Percentiles rank a stretch among this genome's conserved stretches.
phyloP scores from a whole-genome alignment of 2,797 vertebrate genomes.

The Leptatherina wallacei region DNA sequence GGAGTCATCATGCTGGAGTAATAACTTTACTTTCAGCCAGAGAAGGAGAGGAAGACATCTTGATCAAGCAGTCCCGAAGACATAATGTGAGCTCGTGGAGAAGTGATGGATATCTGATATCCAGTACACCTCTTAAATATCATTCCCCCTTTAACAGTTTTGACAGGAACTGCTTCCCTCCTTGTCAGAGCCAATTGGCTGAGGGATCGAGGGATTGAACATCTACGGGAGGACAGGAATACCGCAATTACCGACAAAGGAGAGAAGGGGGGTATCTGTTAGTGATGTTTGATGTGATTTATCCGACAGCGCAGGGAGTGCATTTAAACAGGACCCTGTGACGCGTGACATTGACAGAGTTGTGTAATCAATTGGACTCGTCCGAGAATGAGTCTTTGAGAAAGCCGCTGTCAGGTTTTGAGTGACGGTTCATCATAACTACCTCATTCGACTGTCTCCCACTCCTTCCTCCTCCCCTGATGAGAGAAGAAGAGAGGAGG shows the following conservation, averaged over 20 bases:
- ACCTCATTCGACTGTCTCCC: constrained; percentile 47
- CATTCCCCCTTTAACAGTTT: constrained; percentile 72
- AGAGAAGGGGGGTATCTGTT: constrained; percentile 77
- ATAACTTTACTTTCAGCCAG: constrained; percentile 72
- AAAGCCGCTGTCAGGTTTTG: constrained; percentile 78
- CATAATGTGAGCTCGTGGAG: constrained; percentile 63
- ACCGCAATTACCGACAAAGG: constrained; percentile 91
- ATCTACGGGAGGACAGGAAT: constrained; percentile 82
- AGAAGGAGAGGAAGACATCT: constrained; percentile 57
- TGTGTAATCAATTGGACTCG: constrained; percentile 91
- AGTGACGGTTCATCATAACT: constrained; percentile 81
- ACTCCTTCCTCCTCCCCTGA: neutral
- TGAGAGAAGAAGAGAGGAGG: constrained; percentile 42
- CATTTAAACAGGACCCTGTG: constrained; percentile 87
- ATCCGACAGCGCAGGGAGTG: constrained; percentile 84
- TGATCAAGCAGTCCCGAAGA: constrained; percentile 71
- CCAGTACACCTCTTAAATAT: constrained; percentile 74
- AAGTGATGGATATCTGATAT: constrained; percentile 87
- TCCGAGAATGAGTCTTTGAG: constrained; percentile 80
- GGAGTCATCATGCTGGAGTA: constrained; percentile 58
- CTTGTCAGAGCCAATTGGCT: constrained; percentile 86
- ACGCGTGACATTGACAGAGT: constrained; percentile 92
- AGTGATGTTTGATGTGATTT: constrained; percentile 92
- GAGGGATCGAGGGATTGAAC: constrained; percentile 82
- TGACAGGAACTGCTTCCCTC: constrained; percentile 86